Evolutionary conservation across 1,140 invertebrate genomes (phyloP), one percentile per base, ranked within the genome.

Genomic region (Drosophila kikkawai): DNA sequence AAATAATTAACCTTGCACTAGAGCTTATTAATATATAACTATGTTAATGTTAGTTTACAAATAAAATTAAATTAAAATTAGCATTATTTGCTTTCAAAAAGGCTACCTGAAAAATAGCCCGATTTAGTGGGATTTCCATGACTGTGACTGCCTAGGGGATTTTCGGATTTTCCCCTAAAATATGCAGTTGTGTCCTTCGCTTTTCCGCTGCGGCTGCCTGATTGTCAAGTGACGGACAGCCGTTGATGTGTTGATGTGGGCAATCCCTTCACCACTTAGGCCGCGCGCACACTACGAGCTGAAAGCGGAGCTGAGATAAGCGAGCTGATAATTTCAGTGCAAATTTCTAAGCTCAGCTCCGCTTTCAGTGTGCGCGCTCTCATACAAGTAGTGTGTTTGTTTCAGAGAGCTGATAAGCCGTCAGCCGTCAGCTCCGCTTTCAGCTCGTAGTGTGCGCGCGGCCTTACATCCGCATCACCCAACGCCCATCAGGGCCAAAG

Each of bases 191-290:
- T 7, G 8, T 26, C 37, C 48, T 51, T 22, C 37, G 37, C 36
- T 63, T 64, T 59, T 55, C 39, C 42, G 41, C 17, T 69, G 71
- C 15, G 78, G 51, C 51, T 48, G 64, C 37, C 41, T 79, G 64
- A 64, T 76, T 66, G 59, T 47, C 66, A 75, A 75, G 67, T 82
- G 61, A 61, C 37, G 17, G 57, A 53, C 74, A 81, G 64, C 65
- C 64, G 74, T 74, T 67, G 53, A 68, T 42, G 41, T 82, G 53
- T 66, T 77, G 26, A 29, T 79, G 75, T 74, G 56, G 42, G 45
- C 26, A n/a, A 55, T 51, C 39, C 51, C 53, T 36, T 36, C 12
- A 13, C 48, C 47, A 36, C 19, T 4, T n/a, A n/a, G n/a, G n/a
- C n/a, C n/a, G n/a, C n/a, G n/a, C n/a, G n/a, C n/a, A n/a, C n/a